Evolutionary conservation across 2,888 invertebrate genomes (phyloP), one percentile per base, ranked within the genome.

Genomic region (Lochmaea capreae): DNA sequence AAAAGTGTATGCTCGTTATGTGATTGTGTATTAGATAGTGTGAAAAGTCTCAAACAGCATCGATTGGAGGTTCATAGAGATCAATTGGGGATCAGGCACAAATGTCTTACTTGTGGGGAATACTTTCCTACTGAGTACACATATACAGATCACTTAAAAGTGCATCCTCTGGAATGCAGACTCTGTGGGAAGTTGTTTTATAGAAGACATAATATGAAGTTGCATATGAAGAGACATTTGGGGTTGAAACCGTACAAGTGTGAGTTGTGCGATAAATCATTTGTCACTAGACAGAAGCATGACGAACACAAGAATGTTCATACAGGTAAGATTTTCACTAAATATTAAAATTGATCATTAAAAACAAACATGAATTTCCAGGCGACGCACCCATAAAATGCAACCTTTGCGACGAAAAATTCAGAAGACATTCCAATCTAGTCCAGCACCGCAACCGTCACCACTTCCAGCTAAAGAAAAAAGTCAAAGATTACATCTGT

Each of bases 251-350:
- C 87, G 49, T 87, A 81, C 83, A 90, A 90, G 79, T 96, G 96
- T 83, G 92, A 92, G 5, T 89, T 93, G 16, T 96, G 96, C 85
- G 92, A 93, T 84, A 96, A 96, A 86, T 90, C 93, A 62, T 96
- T 96, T 87, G 89, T 94, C 61, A 94, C 95, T 39, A 92, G 93
- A 66, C 94, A 95, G 87, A 95, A 95, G 84, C 87, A 95, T 75
- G 90, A 91, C 72, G 96, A 96, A 86, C 96, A 96, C 83, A 92
- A 92, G 87, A 93, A 95, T 85, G 91, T 92, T 74, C 96, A 96
- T 87, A 95, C 95, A 0, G 71, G 71, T 71, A 71, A 65, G 65
- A 8, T 43, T 46, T 67, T 54, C 18, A 22, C 4, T 14, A 46
- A n/a, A n/a, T n/a, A n/a, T n/a, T n/a, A n/a, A n/a, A n/a, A n/a